Percentiles rank a stretch among this genome's conserved stretches.
Conservation (phyloP, 2,113 vertebrate species). For the Panurus biarmicus region DNA sequence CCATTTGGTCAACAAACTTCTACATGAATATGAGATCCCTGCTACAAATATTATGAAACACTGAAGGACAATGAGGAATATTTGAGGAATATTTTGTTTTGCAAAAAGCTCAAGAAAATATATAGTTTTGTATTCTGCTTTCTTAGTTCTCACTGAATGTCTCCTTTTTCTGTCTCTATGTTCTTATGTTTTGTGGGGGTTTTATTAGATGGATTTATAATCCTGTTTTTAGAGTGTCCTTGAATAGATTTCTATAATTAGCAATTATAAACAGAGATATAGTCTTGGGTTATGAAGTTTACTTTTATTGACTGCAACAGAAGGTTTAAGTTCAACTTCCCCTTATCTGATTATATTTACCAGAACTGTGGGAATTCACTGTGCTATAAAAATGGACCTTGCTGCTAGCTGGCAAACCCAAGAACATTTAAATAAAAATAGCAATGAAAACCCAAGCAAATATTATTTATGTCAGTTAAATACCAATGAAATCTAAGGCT, state of each 20-base stretch:
- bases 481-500: slow-evolving; percentile 64
- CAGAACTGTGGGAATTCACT: slow-evolving; percentile 8
- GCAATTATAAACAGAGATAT: slow-evolving; percentile 9
- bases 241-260: slow-evolving; percentile 37
- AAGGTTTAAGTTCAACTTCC: slow-evolving; percentile 44
- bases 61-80: background rate
- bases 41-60: background rate
- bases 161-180: background rate
- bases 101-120: background rate
- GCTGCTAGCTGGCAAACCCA: background rate
- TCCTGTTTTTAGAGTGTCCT: background rate
- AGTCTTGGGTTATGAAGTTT: slow-evolving; percentile 38
- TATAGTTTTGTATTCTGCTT: background rate
- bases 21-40: background rate
- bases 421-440: slow-evolving; percentile 70
- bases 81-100: background rate
- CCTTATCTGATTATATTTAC: slow-evolving; percentile 54
- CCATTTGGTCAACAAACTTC: background rate
- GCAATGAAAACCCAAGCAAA: slow-evolving; percentile 54
- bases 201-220: background rate
- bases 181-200: background rate
- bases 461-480: slow-evolving; percentile 70
- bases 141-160: background rate
- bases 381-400: slow-evolving; percentile 22
- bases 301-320: slow-evolving; percentile 20